Evolutionary conservation across 2,113 vertebrate species (phyloP).

Genomic region (Pao palembangensis): DNA sequence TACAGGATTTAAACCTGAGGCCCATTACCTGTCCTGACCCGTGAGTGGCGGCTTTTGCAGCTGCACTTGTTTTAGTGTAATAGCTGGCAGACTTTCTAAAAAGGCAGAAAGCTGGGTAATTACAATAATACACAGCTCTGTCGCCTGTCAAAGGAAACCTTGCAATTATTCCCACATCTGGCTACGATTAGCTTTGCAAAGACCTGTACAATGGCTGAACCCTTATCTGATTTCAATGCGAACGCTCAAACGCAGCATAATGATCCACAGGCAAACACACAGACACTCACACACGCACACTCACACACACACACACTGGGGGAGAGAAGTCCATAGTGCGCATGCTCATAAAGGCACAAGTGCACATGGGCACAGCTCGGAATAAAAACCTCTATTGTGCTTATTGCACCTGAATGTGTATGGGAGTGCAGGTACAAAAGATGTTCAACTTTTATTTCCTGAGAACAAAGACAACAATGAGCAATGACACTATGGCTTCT

Average conservation of each 20-base stretch:
- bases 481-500: constrained; percentile 15
- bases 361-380: neutral
- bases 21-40: constrained; percentile 9
- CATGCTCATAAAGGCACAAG: neutral
- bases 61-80: constrained; percentile 37
- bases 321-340: too few species aligned
- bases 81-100: constrained; percentile 47
- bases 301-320: too few species aligned
- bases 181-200: constrained; percentile 50
- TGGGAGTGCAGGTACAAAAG: constrained; percentile 1
- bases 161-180: constrained; percentile 62
- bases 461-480: constrained; percentile 19
- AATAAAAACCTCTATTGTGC: constrained; percentile 10
- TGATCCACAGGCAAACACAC: neutral
- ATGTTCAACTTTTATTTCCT: constrained; percentile 10
- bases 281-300: too few species aligned
- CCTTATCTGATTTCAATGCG: constrained; percentile 2
- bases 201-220: constrained; percentile 34
- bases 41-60: constrained; percentile 43
- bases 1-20: constrained; percentile 4
- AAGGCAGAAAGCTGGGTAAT: constrained; percentile 38
- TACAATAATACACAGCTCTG: constrained; percentile 51
- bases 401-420: constrained; percentile 8
- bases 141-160: constrained; percentile 36
- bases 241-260: neutral